Evolutionary conservation across 53 echinoderm and acorn worm species (phyloP), one percentile per base, ranked within the genome.

Genomic region (Hippasteria phrygiana): DNA sequence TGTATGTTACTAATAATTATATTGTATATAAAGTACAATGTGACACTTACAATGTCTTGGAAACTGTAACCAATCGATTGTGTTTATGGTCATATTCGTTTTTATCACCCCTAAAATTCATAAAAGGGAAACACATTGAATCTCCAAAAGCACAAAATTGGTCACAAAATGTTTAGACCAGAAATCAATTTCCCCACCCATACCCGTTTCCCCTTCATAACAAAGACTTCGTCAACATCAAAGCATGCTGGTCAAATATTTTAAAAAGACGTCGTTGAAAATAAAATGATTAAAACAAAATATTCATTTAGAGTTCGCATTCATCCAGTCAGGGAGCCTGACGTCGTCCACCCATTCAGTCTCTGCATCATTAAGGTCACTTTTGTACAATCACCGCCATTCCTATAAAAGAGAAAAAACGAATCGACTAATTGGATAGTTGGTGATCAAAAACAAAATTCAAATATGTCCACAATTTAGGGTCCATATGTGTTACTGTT

Each of bases 321-420:
- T 40, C 26, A 48, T 29, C 47, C 75, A 75, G 29, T 75, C 33
- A 47, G 47, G 47, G 47, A 10, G 28, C 31, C 47, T 43, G 74
- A 24, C 26, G 43, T 74, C 74, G 20, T 45, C 12, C 28, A 3
- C 41, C 72, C 24, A 34, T 42, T n/a, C 48, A 32, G 31, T 73
- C 7, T 73, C 26, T n/a, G 26, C 43, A 34, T 62, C 43, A 40
- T 29, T 75, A 48, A 46, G 50, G 47, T 29, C 75, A 75, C 75
- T 75, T 48, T 75, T 46, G 32, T 75, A 27, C 50, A 50, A 31
- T 75, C 75, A 75, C 50, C 50, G 50, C 50, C 46, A 32, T 47
- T 75, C 50, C 75, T 75, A 7, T 11, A 75, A 32, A 42, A 40
- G n/a, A 73, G 40, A 10, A 42, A 43, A 42, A 67, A 10, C n/a